Conservation (phyloP, 1,140 invertebrate species). For the Drosophila santomea region DNA sequence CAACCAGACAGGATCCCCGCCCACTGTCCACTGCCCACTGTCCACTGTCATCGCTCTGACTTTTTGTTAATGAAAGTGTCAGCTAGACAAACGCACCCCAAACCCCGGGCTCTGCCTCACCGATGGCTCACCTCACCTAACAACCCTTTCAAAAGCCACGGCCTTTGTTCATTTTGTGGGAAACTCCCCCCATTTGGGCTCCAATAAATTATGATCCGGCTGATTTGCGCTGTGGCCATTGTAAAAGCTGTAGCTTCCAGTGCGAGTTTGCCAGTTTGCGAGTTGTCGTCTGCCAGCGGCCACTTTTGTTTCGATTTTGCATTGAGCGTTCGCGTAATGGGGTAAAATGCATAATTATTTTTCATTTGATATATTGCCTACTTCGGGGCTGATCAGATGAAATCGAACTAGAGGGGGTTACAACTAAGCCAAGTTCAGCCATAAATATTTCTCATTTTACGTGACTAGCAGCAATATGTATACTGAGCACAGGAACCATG, state of each 20-base stretch:
- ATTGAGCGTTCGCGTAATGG: conserved; percentile 12
- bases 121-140: conserved; percentile 17
- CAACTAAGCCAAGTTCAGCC: not conserved
- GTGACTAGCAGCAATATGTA: too few species aligned
- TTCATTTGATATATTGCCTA: conserved; percentile 15
- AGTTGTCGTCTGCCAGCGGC: conserved; percentile 4
- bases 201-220: conserved; percentile 81
- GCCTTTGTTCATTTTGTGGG: conserved; percentile 14
- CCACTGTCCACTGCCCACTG: conserved; percentile 4
- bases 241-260: conserved; percentile 17
- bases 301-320: conserved; percentile 34
- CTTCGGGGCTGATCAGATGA: conserved; percentile 5
- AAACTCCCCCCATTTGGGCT: conserved; percentile 55
- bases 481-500: not conserved
- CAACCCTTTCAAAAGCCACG: conserved; percentile 1
- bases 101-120: conserved; percentile 12
- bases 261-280: conserved; percentile 8
- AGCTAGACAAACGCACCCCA: conserved; percentile 72
- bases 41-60: conserved; percentile 75
- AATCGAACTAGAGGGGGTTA: not conserved
- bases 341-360: conserved; percentile 36
- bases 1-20: conserved; percentile 37
- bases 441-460: not conserved
- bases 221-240: conserved; percentile 60
- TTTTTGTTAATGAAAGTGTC: conserved; percentile 83